Evolutionary conservation across 2,888 invertebrate species (phyloP).

Genomic region (Ormyrus thymus): DNA sequence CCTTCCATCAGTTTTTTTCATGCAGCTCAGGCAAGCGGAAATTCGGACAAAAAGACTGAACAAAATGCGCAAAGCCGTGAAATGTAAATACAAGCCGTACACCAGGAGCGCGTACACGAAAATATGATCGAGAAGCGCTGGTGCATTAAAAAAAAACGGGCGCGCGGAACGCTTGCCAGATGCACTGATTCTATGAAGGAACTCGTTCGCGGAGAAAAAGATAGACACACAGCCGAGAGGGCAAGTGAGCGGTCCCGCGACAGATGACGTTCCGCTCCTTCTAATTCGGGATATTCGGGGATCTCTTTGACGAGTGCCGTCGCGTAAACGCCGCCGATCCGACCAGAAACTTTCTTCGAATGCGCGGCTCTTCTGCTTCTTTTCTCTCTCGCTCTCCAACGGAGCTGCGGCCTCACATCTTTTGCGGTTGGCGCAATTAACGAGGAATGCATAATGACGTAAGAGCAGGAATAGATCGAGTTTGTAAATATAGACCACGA

Average conservation of each 20-base stretch:
- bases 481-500: constrained; percentile 10
- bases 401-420: background rate
- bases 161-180: constrained; percentile 52
- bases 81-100: background rate
- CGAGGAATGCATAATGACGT: constrained; percentile 35
- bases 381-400: background rate
- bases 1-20: background rate
- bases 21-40: too few relatives aligned
- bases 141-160: constrained; percentile 26
- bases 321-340: background rate
- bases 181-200: constrained; percentile 55
- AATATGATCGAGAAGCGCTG: constrained; percentile 21
- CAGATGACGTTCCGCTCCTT: constrained; percentile 52
- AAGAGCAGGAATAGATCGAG: constrained; percentile 27
- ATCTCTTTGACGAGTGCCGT: constrained; percentile 49
- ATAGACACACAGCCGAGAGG: constrained; percentile 7
- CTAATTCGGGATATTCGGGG: constrained; percentile 55
- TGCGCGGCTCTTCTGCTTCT: constrained; percentile 21
- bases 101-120: constrained; percentile 1
- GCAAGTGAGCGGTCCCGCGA: constrained; percentile 33
- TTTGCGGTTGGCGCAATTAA: constrained; percentile 23
- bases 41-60: background rate
- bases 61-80: background rate
- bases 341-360: constrained; percentile 46
- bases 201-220: constrained; percentile 17